Conservation (phyloP, 2,888 invertebrate species). For the Clistopyga incitator region DNA sequence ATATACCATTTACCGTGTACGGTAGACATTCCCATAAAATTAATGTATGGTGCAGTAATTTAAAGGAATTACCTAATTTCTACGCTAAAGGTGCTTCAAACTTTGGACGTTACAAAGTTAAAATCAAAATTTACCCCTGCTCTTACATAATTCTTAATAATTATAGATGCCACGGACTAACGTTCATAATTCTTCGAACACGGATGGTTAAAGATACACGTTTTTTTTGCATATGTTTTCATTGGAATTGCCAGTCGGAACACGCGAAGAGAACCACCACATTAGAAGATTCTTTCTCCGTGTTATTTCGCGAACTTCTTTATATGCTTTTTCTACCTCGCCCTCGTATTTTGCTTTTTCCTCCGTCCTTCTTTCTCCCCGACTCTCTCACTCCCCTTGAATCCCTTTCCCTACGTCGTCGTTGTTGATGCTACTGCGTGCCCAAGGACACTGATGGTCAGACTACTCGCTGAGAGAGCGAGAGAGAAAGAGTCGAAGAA, state of each 20-base stretch:
- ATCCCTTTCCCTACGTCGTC: slow-evolving; percentile 36
- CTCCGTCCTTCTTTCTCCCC: neutral
- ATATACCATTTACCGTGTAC: too few species aligned
- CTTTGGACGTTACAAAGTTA: neutral
- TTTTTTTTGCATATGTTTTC: slow-evolving; percentile 54
- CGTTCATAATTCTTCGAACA: slow-evolving; percentile 49
- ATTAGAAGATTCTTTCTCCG: slow-evolving; percentile 64
- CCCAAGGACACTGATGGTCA: slow-evolving; percentile 57
- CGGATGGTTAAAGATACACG: slow-evolving; percentile 30
- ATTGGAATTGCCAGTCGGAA: slow-evolving; percentile 65
- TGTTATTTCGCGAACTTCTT: slow-evolving; percentile 60
- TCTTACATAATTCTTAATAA: slow-evolving; percentile 38
- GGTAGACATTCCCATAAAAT: too few species aligned
- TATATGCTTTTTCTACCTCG: slow-evolving; percentile 32
- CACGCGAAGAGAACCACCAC: slow-evolving; percentile 57
- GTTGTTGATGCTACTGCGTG: slow-evolving; percentile 50
- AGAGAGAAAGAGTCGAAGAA: slow-evolving; percentile 42
- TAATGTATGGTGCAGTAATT: too few species aligned
- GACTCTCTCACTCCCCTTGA: neutral
- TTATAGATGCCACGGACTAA: slow-evolving; percentile 23
- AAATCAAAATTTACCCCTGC: slow-evolving; percentile 6
- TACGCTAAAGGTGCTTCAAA: too few species aligned
- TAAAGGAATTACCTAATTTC: too few species aligned
- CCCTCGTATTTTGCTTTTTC: slow-evolving; percentile 21
- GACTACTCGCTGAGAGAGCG: slow-evolving; percentile 13